phyloP scores from a whole-genome alignment of 2,113 vertebrate genomes.

The Parus major region DNA sequence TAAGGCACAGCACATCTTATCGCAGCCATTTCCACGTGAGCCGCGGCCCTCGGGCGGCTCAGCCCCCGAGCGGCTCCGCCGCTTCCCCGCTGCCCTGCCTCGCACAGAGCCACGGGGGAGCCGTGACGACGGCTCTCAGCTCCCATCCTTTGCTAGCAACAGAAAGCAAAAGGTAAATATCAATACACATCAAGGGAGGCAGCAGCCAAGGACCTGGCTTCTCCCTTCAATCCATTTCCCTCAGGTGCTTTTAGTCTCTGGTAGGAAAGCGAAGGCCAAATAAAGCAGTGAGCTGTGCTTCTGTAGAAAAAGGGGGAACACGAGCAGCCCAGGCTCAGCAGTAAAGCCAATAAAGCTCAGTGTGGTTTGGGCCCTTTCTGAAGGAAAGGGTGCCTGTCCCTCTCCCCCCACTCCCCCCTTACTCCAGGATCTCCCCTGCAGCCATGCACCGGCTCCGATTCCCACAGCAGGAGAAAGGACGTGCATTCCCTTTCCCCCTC shows the following conservation, averaged over 20 bases:
- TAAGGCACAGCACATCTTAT: neutral
- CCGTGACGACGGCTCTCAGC: rapidly evolving
- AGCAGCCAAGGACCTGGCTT: neutral
- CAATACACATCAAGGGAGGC: rapidly evolving
- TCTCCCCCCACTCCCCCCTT: neutral
- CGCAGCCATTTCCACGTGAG: neutral
- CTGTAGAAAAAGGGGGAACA: neutral
- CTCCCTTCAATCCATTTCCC: neutral
- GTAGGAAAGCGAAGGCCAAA: neutral
- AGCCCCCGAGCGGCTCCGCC: neutral
- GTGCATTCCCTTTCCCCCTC: no score
- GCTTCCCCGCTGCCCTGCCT: rapidly evolving
- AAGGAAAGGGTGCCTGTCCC: neutral
- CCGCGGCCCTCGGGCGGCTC: neutral
- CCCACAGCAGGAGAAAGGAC: neutral
- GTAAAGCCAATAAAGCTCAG: rapidly evolving
- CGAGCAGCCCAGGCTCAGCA: neutral
- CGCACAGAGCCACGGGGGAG: rapidly evolving
- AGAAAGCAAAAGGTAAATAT: neutral
- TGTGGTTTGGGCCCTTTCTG: neutral
- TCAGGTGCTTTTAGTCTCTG: neutral
- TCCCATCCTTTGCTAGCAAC: rapidly evolving
- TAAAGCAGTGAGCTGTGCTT: neutral
- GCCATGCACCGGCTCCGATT: neutral
- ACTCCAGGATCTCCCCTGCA: neutral